Evolutionary conservation across 2,113 vertebrate genomes (phyloP).

Genomic region (Odocoileus virginianus): DNA sequence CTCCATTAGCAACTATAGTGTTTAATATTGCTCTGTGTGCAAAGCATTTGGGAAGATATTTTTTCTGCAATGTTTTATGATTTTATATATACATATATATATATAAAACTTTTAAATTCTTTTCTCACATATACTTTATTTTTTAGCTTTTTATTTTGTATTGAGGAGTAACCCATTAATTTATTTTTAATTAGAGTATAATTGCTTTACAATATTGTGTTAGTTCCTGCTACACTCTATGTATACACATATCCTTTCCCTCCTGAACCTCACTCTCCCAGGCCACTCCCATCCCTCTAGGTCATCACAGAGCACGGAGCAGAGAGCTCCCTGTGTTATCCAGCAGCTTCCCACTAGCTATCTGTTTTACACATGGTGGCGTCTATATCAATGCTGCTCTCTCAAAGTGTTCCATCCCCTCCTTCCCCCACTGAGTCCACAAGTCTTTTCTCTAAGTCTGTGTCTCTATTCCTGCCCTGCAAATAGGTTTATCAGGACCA

Average conservation of each 20-base stretch:
- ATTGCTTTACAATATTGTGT: neutral
- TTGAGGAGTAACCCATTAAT: neutral
- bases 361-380: neutral
- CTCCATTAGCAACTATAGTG: no score
- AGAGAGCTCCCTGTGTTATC: neutral
- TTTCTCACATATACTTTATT: neutral
- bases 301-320: neutral
- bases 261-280: neutral
- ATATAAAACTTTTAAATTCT: neutral
- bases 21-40: neutral
- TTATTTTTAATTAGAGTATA: neutral
- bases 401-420: neutral
- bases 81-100: neutral
- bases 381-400: neutral
- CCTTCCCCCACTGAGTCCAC: neutral
- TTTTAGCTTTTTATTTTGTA: neutral
- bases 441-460: neutral
- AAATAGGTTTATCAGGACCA: neutral
- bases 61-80: neutral
- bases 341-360: neutral
- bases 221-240: neutral
- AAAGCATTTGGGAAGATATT: neutral
- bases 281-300: neutral
- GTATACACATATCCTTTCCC: neutral
- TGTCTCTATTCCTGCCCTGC: neutral